A percentile compares a stretch with the other conserved stretches of the same genome.
Conservation (phyloP, 2,888 invertebrate genomes). For the Lasioglossum morio region DNA sequence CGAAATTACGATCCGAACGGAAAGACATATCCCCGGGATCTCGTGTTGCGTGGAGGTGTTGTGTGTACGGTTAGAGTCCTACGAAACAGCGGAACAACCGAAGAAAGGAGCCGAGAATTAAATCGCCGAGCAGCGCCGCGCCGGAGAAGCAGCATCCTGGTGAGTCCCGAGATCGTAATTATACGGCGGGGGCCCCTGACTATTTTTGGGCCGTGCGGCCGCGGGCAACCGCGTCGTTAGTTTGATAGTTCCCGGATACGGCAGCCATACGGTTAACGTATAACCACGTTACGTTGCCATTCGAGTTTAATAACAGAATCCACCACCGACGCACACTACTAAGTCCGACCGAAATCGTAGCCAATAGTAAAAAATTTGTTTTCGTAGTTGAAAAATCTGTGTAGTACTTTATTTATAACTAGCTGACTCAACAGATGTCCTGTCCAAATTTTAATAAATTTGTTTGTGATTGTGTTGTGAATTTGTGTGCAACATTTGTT, state of each 20-base stretch:
- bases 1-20: conserved; percentile 40
- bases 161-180: conserved; percentile 56
- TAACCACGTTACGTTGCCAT: conserved; percentile 56
- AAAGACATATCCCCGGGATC: conserved; percentile 11
- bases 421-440: too few relatives aligned
- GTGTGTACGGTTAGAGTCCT: not conserved
- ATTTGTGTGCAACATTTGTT: too few relatives aligned
- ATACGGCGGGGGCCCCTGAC: conserved; percentile 57
- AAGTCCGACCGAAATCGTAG: too few relatives aligned
- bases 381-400: too few relatives aligned
- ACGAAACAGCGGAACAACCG: conserved; percentile 16
- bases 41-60: conserved; percentile 21
- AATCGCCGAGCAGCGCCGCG: conserved; percentile 43
- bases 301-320: conserved; percentile 54
- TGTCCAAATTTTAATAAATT: too few relatives aligned
- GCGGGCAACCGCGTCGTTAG: conserved; percentile 65
- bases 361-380: too few relatives aligned
- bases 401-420: too few relatives aligned
- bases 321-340: too few relatives aligned
- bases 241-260: conserved; percentile 66
- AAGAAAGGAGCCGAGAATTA: conserved; percentile 43
- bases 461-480: too few relatives aligned
- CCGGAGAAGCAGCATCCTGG: conserved; percentile 41
- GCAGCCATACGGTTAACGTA: conserved; percentile 55
- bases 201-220: conserved; percentile 67